Evolutionary conservation across 2,797 vertebrate species (phyloP), one percentile per base, ranked within the genome.

Genomic region (Enteromius argenteus): DNA sequence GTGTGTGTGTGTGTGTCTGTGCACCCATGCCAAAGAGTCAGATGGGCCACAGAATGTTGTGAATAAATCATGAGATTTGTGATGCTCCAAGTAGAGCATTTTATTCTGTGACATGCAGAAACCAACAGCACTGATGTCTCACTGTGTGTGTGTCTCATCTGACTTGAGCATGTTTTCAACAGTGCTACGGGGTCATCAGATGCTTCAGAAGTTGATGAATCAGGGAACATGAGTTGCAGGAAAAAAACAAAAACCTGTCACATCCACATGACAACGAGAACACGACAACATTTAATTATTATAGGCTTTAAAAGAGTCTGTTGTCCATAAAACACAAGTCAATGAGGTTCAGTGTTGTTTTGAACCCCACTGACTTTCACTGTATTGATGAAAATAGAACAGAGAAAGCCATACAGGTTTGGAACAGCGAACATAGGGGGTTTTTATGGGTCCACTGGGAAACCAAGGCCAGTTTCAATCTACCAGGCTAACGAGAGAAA

Each of bases 31-130:
- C 84, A 85, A 76, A 14, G 72, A 86, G 86, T 89, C 88, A 89
- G 88, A 87, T 89, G 90, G 90, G 81, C 91, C 85, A 86, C 88
- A 86, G 89, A 91, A 90, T 84, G 42, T 83, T 9, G 81, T 93
- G 90, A 93, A 92, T 93, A 91, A 93, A 92, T 90, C 90, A 91
- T 90, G 88, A 92, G 83, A 87, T 89, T 68, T 87, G 71, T 66
- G 86, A 88, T 68, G 71, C 79, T 90, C 85, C 79, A 79, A 90
- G 88, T 89, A 68, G 85, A 92, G 88, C 89, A 87, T 90, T 90
- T 89, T 60, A 84, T 84, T 72, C 66, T 30, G 15, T 79, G 67
- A 71, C 32, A 27, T 62, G 30, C 64, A 79, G 37, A 83, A 84
- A 84, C 14, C 27, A 88, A 89, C 64, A 69, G 75, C 42, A 84